These are phyloP conservation scores for Muraenolepis orangiensis DNA, from an alignment of 2,797 vertebrate genomes.

Conservation along the genomic window DNA sequence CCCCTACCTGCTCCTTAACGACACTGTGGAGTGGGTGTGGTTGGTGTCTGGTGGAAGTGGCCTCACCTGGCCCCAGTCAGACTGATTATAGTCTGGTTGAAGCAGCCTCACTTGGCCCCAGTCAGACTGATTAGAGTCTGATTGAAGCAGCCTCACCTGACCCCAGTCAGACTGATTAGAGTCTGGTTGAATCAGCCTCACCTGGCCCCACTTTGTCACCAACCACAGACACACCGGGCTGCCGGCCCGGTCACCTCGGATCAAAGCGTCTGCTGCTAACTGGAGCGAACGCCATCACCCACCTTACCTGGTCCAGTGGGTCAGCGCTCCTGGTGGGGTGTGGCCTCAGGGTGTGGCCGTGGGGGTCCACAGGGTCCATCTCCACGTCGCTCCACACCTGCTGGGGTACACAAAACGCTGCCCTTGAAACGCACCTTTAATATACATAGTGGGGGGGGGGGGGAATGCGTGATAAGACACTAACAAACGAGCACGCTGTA, in stretches of 20 bases:
- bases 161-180: too few relatives aligned
- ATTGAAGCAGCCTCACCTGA: too few relatives aligned
- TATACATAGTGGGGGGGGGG: too few relatives aligned
- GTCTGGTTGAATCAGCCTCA: too few relatives aligned
- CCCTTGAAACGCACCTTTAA: neutral
- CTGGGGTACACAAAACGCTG: constrained; percentile 2
- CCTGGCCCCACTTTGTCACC: too few relatives aligned
- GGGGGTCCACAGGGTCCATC: constrained; percentile 58
- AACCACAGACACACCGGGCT: too few relatives aligned
- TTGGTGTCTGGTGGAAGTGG: too few relatives aligned
- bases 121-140: too few relatives aligned
- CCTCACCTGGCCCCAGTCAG: too few relatives aligned
- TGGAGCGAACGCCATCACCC: constrained; percentile 11
- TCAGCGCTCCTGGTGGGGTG: constrained; percentile 42
- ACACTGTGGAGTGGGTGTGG: too few relatives aligned
- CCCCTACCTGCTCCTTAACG: neutral
- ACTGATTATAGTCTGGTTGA: too few relatives aligned
- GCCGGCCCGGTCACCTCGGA: neutral
- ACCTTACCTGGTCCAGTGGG: constrained; percentile 56
- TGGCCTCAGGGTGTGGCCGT: constrained; percentile 36
- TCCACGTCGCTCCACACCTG: constrained; percentile 74
- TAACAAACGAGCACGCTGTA: neutral
- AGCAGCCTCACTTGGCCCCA: too few relatives aligned
- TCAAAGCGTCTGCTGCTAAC: neutral
- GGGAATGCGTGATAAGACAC: neutral